Evolutionary conservation across 2,797 vertebrate species (phyloP), one percentile per base, ranked within the genome.

Genomic region (Nyctibius grandis): DNA sequence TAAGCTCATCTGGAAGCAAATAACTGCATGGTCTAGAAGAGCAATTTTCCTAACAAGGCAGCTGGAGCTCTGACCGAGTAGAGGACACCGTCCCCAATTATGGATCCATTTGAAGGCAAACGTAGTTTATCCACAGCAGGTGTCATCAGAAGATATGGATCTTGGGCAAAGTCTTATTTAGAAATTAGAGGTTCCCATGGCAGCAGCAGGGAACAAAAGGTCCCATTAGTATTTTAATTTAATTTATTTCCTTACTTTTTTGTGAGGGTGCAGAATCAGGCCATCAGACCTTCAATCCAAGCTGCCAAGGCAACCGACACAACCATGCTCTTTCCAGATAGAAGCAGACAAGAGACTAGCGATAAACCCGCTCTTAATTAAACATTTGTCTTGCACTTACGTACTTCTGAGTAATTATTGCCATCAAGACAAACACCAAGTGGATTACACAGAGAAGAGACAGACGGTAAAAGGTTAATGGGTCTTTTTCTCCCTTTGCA

Each of bases 341-440:
- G 95, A 89, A 96, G 75, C 85, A 96, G 91, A 87, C 50, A n/a
- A n/a, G 82, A 95, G 67, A 89, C 72, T 18, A 93, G 88, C 44
- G 18, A 69, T 79, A 89, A 94, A 96, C 83, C 59, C 9, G 8
- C 82, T 96, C 92, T 79, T 88, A 91, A 93, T 96, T 94, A 88
- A 96, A 94, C 88, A 89, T 96, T 94, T 94, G 85, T 82, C 92
- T 88, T 50, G 75, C 82, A 86, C 33, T 95, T 88, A 73, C 82
- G 83, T 57, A 76, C 72, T 88, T 91, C 59, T 69, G 90, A 54
- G 88, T 76, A 89, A 96, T 96, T 93, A 93, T 61, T 63, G 0
- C 81, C 72, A 73, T 68, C 78, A 65, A 96, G 90, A 38, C 85
- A 96, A 95, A 94, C 90, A 96, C 88, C 91, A 94, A 91, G 81